A percentile compares a stretch with the other conserved stretches of the same genome.
Conservation (phyloP, 1,140 invertebrate genomes). For the Doryteuthis pealeii region DNA sequence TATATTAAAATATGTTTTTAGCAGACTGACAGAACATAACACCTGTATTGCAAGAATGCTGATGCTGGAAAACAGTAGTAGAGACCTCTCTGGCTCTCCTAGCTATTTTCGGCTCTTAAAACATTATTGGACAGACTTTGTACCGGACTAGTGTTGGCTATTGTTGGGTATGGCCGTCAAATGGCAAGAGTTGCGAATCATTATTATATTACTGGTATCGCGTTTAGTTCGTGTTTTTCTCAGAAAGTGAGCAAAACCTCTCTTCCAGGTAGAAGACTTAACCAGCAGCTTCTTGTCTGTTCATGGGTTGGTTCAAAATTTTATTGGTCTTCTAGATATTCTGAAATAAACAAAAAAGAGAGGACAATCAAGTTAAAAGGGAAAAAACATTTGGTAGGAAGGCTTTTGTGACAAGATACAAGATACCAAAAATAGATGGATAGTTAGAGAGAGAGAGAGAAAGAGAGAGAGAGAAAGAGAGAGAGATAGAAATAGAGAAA, state of each 20-base stretch:
- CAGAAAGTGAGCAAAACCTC: conserved; percentile 13
- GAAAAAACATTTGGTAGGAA: neutral
- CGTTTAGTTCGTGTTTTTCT: conserved; percentile 1
- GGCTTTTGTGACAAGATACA: neutral
- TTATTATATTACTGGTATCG: conserved; percentile 3
- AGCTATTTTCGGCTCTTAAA: conserved; percentile 3
- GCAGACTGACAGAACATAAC: neutral
- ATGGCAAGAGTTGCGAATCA: conserved; percentile 13
- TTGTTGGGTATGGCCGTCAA: conserved; percentile 6
- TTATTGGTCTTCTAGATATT: conserved; percentile 8
- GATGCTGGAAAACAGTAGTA: conserved; percentile 5
- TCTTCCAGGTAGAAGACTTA: conserved; percentile 5
- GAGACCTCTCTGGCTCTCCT: neutral
- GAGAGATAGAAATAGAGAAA: neutral
- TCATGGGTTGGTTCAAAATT: conserved; percentile 8
- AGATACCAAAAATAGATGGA: neutral
- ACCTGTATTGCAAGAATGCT: conserved; percentile 12
- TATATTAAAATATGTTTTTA: neutral
- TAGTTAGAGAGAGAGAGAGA: neutral
- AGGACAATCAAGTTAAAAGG: neutral
- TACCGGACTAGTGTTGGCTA: conserved; percentile 10
- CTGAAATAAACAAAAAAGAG: neutral
- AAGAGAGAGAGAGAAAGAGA: neutral
- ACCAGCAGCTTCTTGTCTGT: conserved; percentile 10
- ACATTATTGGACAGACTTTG: conserved; percentile 9